Base-by-base conservation (phyloP, 2,113 vertebrate genomes). In the Chamaetylas fuelleborni region DNA sequence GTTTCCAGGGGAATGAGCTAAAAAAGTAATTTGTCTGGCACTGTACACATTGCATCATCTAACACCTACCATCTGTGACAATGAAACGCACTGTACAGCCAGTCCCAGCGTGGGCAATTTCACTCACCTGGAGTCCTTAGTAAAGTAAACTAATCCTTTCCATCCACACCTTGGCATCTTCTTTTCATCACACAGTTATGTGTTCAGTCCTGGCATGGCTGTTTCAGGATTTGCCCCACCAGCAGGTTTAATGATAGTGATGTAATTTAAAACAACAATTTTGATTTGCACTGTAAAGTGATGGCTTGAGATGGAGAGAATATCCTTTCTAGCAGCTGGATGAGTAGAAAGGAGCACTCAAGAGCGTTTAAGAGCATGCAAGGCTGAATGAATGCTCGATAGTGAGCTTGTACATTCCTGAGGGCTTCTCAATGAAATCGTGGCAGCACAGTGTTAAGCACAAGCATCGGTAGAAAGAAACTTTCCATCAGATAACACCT, bases 41-140 rank as follows among this genome's bases (percentile, higher is more conserved):
- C 83, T 1, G 2, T 92, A 36, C 69, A 74, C 85, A 96, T 89
- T 95, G 93, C 96, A 88, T 96, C 96, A 96, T 94, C 93, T 96
- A 95, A 96, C 90, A 96, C 93, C 93, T 97, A 92, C 91, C 95
- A 88, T 91, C 84, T 96, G 86, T 91, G 93, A 96, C 94, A 97
- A 96, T 95, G 94, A 82, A 96, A 92, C 78, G 94, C 80, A 77
- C 72, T 95, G 93, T 93, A 73, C 18, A 5, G 82, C 88, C 69
- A 34, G 90, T 95, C 95, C 92, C 95, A 90, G 85, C 0, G 19
- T 34, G 22, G 90, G 94, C 89, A 94, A 95, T 96, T 94, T 80
- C 93, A 90, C 93, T 93, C 94, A 97, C 94, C 96, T 96, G 95
- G 76, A 93, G 69, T 65, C 92, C 93, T 79, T 38, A 62, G 38